Evolutionary conservation across 2,888 invertebrate genomes (phyloP), one percentile per base, ranked within the genome.

Genomic region (Leptinotarsa haldemani): DNA sequence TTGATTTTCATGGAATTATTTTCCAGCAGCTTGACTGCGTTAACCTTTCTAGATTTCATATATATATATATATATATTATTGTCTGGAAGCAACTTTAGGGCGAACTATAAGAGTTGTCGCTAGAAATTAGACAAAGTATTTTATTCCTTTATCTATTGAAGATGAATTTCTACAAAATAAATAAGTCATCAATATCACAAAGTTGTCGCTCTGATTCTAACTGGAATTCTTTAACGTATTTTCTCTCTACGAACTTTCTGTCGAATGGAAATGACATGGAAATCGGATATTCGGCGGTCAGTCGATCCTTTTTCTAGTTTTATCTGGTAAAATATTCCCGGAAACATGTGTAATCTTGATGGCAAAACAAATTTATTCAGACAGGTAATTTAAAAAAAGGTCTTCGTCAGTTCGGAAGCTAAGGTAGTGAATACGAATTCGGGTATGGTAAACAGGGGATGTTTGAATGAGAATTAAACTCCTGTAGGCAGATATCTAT

Each of bases 191-290:
- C n/a, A n/a, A n/a, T n/a, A n/a, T n/a, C n/a, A n/a, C n/a, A n/a
- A n/a, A n/a, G n/a, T n/a, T 12, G 20, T 15, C 22, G 15, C 20
- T 15, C 0, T 15, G 22, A 7, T 58, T 58, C 25, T 15, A 58
- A 22, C 20, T 58, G 20, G 25, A 22, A 58, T 22, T 15, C 22
- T 20, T 5, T 15, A 58, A 58, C 20, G 25, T 58, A 58, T 58
- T 25, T 58, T 73, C 18, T 30, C 30, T 2, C 53, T 71, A n/a
- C 20, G 70, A 20, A 52, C 25, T 16, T 16, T 30, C 16, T 16
- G 30, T 61, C 30, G 30, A 61, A 61, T 61, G 61, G 25, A 61
- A 61, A 61, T 58, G 16, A 22, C 25, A 58, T 22, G 56, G 56
- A 58, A 58, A 58, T 58, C 56, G 13, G 22, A 22, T 58, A 58